phyloP scores from a whole-genome alignment of 2,888 invertebrate genomes.

The Lapara coniferarum region DNA sequence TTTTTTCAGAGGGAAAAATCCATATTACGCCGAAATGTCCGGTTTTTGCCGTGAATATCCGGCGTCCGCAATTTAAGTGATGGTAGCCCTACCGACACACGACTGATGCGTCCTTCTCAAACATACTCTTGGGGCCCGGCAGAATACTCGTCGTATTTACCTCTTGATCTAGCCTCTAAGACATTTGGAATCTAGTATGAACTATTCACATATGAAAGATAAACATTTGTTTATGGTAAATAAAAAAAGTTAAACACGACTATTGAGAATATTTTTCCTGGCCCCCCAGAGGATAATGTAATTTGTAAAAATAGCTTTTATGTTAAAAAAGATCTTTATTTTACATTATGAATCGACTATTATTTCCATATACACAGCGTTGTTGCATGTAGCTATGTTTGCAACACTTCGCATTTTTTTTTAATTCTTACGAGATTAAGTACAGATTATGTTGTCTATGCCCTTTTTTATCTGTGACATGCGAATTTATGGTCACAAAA shows the following conservation, averaged over 20 bases:
- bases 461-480: conserved; percentile 2
- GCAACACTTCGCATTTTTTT: neutral
- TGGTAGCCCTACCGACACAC: conserved; percentile 2
- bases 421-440: neutral
- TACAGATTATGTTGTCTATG: conserved; percentile 8
- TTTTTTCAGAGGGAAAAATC: too few relatives aligned
- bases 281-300: neutral
- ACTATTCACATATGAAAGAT: neutral
- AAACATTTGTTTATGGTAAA: neutral
- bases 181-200: neutral
- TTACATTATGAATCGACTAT: conserved; percentile 1
- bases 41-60: too few relatives aligned
- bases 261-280: neutral
- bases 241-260: neutral
- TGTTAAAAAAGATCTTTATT: conserved; percentile 20
- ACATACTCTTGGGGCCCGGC: neutral
- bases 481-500: neutral
- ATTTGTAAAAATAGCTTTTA: conserved; percentile 21
- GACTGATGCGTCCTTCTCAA: neutral
- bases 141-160: neutral
- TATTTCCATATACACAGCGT: neutral
- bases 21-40: too few relatives aligned
- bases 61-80: too few relatives aligned
- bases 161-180: neutral
- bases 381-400: neutral